These are phyloP conservation scores for Lasioglossum figueresi DNA, from an alignment of 2,888 invertebrate genomes.

Conservation along the genomic window DNA sequence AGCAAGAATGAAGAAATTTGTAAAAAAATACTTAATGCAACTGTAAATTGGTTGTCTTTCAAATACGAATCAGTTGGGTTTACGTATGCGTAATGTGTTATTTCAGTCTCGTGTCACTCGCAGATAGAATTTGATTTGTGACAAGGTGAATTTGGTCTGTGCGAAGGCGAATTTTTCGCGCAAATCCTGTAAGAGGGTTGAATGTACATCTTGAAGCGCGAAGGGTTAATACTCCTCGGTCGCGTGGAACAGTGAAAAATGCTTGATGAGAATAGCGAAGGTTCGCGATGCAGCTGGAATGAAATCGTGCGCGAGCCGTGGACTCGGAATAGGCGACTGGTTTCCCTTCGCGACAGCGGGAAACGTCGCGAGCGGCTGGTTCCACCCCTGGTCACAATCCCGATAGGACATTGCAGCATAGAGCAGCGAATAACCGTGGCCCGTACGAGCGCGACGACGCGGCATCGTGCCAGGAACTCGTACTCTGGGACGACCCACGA, in stretches of 20 bases:
- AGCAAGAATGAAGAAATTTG: too few relatives aligned
- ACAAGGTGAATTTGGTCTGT: too few relatives aligned
- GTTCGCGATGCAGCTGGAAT: background rate
- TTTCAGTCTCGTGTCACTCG: too few relatives aligned
- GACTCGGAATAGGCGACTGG: slow-evolving; percentile 19
- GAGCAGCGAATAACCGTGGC: slow-evolving; percentile 71
- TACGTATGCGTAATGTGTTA: too few relatives aligned
- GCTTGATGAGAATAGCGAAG: background rate
- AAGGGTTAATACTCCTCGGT: background rate
- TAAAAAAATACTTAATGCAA: too few relatives aligned
- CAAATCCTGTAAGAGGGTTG: too few relatives aligned
- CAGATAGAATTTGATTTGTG: too few relatives aligned
- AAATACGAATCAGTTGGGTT: background rate
- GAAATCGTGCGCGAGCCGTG: background rate
- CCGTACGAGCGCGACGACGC: slow-evolving; percentile 78
- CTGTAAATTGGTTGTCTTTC: background rate
- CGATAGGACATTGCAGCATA: slow-evolving; percentile 60
- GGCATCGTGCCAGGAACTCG: slow-evolving; percentile 79
- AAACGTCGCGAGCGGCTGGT: slow-evolving; percentile 47
- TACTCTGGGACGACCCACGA: slow-evolving; percentile 75
- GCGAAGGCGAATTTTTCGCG: too few relatives aligned
- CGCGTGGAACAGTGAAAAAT: too few relatives aligned
- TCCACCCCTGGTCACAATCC: slow-evolving; percentile 65
- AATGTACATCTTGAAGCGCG: background rate
- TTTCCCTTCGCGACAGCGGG: slow-evolving; percentile 23